Evolutionary conservation across 35 echinoderm and acorn worm species (phyloP).

Genomic region (Ptychodera flava): DNA sequence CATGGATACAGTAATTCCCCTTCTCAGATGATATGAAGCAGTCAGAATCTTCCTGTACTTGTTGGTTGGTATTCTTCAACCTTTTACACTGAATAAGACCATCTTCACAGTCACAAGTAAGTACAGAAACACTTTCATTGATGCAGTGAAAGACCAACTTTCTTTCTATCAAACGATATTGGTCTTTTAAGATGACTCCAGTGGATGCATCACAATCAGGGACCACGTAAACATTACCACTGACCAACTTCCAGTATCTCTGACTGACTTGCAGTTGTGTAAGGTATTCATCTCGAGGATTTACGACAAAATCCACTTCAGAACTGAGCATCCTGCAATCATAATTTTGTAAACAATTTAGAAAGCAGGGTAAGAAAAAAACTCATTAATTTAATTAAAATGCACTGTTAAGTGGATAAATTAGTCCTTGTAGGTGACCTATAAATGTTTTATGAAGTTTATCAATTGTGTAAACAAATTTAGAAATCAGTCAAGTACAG

Average conservation of each 20-base stretch:
- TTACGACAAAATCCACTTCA: neutral
- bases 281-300: neutral
- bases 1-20: neutral
- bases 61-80: neutral
- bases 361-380: too few relatives aligned
- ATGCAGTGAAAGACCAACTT: neutral
- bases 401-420: too few relatives aligned
- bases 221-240: neutral
- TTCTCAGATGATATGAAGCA: neutral
- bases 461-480: too few relatives aligned
- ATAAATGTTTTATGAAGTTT: too few relatives aligned
- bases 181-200: neutral
- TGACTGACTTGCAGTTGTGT: neutral
- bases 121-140: neutral
- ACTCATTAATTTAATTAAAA: too few relatives aligned
- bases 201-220: neutral
- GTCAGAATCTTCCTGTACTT: neutral
- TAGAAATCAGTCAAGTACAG: too few relatives aligned
- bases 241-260: neutral
- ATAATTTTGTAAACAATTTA: too few relatives aligned
- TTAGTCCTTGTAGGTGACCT: too few relatives aligned
- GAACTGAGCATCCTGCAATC: neutral
- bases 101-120: neutral
- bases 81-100: neutral
- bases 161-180: neutral